Evolutionary conservation across 2,888 invertebrate genomes (phyloP), one percentile per base, ranked within the genome.

Genomic region (Theretra japonica): DNA sequence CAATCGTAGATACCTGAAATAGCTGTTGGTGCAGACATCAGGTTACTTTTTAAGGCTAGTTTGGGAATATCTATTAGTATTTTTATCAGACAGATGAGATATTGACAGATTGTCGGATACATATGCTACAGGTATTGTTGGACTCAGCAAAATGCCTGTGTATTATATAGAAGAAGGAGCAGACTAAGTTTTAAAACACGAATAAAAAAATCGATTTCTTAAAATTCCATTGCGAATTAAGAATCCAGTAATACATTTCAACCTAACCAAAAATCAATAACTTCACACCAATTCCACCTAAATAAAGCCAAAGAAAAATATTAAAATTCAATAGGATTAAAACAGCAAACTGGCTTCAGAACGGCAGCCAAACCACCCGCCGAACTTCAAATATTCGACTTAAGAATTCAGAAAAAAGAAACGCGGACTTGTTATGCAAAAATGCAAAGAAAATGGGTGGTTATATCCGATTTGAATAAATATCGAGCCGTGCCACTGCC

Each of bases 381-480:
- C 8, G 23, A 65, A 48, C 23, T 65, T 53, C 21, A 23, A 65
- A 25, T 65, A 21, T 41, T 48, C 23, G 41, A 48, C 21, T 65
- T 48, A 65, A 23, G 65, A 65, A 65, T 48, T 65, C 65, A 23
- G 17, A 65, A 48, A 65, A 65, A 65, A 50, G 50, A n/a, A 53
- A 33, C 30, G 23, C 58, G 23, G 58, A 70, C 58, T 58, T 58
- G 56, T 58, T 23, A 70, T 70, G 69, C 69, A 58, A 70, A 70
- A 69, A 23, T 58, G 71, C 53, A 71, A 65, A 65, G 65, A 71
- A 71, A 71, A 69, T 69, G 69, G 53, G 69, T 56, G 69, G 53
- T 62, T 48, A 53, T 53, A 71, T 62, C 65, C 53, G 71, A 71
- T 71, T 71, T 71, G 71, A 71, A 71, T 71, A 71, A 71, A 65